Base-by-base conservation (phyloP, 2,888 invertebrate species). In the Diarsia dahlii region DNA sequence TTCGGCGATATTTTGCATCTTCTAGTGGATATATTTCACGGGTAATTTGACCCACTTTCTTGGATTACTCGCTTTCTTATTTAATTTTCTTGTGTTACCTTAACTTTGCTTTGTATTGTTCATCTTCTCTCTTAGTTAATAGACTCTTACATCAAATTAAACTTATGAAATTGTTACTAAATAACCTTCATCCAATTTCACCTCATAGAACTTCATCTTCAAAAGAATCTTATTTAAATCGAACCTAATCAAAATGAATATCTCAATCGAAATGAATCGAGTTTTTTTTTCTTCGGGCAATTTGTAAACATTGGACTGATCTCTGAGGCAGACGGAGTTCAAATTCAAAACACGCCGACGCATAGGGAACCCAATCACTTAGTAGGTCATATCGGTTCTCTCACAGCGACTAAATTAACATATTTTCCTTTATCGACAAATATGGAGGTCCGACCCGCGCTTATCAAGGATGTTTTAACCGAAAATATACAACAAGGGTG, bases 381-480 rank as follows among this genome's bases (percentile, higher is more conserved):
- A 96, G 95, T 94, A 92, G 96, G 95, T 95, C 94, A 96, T 95
- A 95, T 95, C 94, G 93, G 92, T 91, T 94, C 93, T 93, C 91
- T 93, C 89, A 92, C 89, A 92, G 93, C 89, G 91, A 90, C 92
- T 90, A 91, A 95, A 96, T 96, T 96, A 95, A 96, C 96, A 96
- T 96, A 96, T 96, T 96, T 95, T 95, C 94, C 92, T 93, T 95
- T 96, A 96, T 96, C 96, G 91, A 89, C 91, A 91, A 93, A 94
- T 95, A 95, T 94, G 92, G 93, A 91, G 93, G 92, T 92, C 92
- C 91, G 92, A 92, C 91, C 92, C 92, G 91, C 87, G 91, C 93
- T 95, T 96, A 95, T 95, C 95, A 92, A 93, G 93, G 93, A 93
- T 94, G 90, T 93, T 95, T 92, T 90, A 93, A 94, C 93, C 91